A percentile compares a stretch with the other conserved stretches of the same genome.
Evolutionary conservation across 2,888 invertebrate genomes (phyloP).

Genomic region (Mechanitis mazaeus): DNA sequence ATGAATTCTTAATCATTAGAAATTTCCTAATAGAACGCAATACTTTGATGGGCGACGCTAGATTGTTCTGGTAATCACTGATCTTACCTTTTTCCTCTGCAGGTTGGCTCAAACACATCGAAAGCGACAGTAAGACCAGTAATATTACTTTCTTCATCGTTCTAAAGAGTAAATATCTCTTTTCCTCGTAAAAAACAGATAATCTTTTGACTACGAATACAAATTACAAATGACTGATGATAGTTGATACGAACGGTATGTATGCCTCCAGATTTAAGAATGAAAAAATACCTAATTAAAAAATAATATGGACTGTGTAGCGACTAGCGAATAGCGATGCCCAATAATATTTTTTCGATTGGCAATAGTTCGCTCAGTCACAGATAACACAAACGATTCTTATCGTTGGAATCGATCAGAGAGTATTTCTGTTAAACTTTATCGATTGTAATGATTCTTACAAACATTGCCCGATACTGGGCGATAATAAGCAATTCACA

Average conservation of each 20-base stretch:
- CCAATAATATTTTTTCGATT: background rate
- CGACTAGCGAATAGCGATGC: background rate
- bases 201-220: slow-evolving; percentile 6
- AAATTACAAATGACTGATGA: slow-evolving; percentile 8
- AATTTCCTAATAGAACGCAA: slow-evolving; percentile 45
- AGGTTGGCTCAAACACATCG: slow-evolving; percentile 48
- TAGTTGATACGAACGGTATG: slow-evolving; percentile 3
- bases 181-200: background rate
- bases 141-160: slow-evolving; percentile 61
- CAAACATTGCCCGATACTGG: too few relatives aligned
- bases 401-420: too few relatives aligned
- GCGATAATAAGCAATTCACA: too few relatives aligned
- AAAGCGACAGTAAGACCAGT: slow-evolving; percentile 56
- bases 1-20: slow-evolving; percentile 37
- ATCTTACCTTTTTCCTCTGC: slow-evolving; percentile 43
- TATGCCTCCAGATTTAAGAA: background rate
- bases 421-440: too few relatives aligned
- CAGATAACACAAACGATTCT: too few relatives aligned
- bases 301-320: background rate
- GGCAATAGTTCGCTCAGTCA: background rate
- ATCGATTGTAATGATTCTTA: too few relatives aligned
- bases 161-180: background rate
- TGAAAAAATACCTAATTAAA: slow-evolving; percentile 1
- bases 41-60: slow-evolving; percentile 28
- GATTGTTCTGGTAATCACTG: slow-evolving; percentile 34